Percentiles rank a stretch among this genome's conserved stretches.
phyloP scores from a whole-genome alignment of 2,888 invertebrate species.

The Fissipunctia ypsillon region DNA sequence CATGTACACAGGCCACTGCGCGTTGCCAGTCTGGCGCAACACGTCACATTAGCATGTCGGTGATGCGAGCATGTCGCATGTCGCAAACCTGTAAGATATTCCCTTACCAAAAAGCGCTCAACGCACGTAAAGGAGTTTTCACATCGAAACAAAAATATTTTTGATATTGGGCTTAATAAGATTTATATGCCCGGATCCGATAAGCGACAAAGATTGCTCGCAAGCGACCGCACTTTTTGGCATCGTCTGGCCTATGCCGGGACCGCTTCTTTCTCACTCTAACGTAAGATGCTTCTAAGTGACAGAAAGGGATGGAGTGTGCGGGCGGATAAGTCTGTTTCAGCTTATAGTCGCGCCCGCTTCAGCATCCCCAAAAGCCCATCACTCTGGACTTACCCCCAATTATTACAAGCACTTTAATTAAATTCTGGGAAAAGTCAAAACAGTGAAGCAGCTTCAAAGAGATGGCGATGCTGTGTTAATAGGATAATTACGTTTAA shows the following conservation, averaged over 20 bases:
- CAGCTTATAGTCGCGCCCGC: not conserved
- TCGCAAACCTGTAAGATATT: too few species aligned
- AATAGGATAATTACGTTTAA: constrained; percentile 49
- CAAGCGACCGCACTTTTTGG: not conserved
- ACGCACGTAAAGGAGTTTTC: too few species aligned
- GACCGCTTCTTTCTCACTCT: not conserved
- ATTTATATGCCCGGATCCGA: not conserved
- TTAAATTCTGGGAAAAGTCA: constrained; percentile 63
- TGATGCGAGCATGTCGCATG: too few species aligned
- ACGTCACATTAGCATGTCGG: too few species aligned
- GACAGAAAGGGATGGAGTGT: not conserved
- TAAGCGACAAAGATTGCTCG: not conserved
- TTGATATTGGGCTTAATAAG: too few species aligned
- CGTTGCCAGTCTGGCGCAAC: too few species aligned
- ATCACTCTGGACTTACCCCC: constrained; percentile 13
- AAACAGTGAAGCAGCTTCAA: constrained; percentile 49
- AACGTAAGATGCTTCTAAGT: not conserved
- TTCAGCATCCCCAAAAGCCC: not conserved
- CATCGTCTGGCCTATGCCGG: not conserved
- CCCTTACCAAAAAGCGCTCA: too few species aligned
- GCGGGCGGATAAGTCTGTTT: not conserved
- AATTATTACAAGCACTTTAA: constrained; percentile 58
- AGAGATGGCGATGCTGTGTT: constrained; percentile 46
- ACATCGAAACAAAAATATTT: too few species aligned
- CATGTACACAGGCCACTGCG: too few species aligned